phyloP scores from a whole-genome alignment of 2,113 vertebrate genomes.

The Electrona antarctica region DNA sequence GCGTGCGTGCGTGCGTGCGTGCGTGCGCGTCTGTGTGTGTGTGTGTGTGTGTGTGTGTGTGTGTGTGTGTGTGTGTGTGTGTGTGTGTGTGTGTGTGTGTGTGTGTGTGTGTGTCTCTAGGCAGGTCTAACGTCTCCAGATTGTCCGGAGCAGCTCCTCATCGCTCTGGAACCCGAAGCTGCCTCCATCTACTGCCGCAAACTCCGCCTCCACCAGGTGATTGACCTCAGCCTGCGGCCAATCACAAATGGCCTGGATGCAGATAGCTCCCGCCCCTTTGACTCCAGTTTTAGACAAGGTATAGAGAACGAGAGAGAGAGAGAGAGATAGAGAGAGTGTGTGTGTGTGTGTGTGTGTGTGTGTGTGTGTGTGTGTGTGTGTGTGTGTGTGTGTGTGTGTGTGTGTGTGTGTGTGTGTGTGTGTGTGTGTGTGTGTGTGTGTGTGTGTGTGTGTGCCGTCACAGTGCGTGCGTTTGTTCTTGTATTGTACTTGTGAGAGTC shows the following conservation, averaged over 20 bases:
- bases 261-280: constrained; percentile 76
- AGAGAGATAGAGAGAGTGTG: too few species aligned
- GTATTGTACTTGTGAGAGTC: too few species aligned
- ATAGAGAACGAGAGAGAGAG: constrained; percentile 49
- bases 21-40: too few species aligned
- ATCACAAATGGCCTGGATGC: constrained; percentile 73
- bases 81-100: background rate
- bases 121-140: constrained; percentile 88
- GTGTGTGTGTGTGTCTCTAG: constrained; percentile 59
- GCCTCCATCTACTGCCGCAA: constrained; percentile 96
- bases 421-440: constrained; percentile 16
- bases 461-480: too few species aligned
- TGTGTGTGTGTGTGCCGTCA: too few species aligned
- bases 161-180: constrained; percentile 93
- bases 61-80: background rate
- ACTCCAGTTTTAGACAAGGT: constrained; percentile 95
- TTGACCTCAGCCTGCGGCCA: constrained; percentile 86
- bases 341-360: background rate
- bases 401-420: background rate
- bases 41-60: too few species aligned
- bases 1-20: too few species aligned
- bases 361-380: background rate
- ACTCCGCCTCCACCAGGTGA: constrained; percentile 91
- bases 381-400: constrained; percentile 8
- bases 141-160: constrained; percentile 89